Base-by-base conservation (phyloP, 2,888 invertebrate species). In the Sarcophaga caerulescens region DNA sequence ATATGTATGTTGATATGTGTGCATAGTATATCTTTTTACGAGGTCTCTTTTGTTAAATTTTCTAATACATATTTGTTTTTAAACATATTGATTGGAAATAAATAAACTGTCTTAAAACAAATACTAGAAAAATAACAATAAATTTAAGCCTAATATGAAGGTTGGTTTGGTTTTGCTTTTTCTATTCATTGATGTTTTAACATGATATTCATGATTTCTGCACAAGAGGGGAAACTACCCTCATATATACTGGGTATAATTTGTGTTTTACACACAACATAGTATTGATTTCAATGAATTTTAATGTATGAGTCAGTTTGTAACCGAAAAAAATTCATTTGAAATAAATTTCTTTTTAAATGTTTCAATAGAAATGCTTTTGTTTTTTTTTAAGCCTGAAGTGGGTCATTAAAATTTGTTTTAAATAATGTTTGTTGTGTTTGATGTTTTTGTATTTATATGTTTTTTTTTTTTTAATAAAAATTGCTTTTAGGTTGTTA, bases 31-130 rank as follows among this genome's bases (percentile, higher is more conserved):
- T 35, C 10, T 35, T 35, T 35, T 35, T 35, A 35, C 35, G 45
- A 81, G 68, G 35, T 25, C 74, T 73, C 52, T 74, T n/a, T 4
- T 62, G 62, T 19, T 62, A 73, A 45, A 80, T 80, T 81, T 75
- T 81, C 35, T 60, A 44, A 70, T 73, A n/a, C n/a, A n/a, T n/a
- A 25, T 73, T 47, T 73, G 80, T 60, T 73, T 73, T 73, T 66
- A 66, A 80, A 80, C 23, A 71, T 62, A 62, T 52, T 81, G 44
- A 57, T 12, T 63, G 21, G 45, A 60, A 73, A 74, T n/a, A 68
- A 60, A 81, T 63, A 65, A 59, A 57, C 8, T 21, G 10, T 10
- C 2, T 10, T 35, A 10, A 35, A 35, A 35, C 10, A 35, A 35
- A 35, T 35, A n/a, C n/a, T 25, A 57, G 57, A 47, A 47, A 47